phyloP scores from a whole-genome alignment of 2,888 invertebrate species.

The Argynnis bischoffii region DNA sequence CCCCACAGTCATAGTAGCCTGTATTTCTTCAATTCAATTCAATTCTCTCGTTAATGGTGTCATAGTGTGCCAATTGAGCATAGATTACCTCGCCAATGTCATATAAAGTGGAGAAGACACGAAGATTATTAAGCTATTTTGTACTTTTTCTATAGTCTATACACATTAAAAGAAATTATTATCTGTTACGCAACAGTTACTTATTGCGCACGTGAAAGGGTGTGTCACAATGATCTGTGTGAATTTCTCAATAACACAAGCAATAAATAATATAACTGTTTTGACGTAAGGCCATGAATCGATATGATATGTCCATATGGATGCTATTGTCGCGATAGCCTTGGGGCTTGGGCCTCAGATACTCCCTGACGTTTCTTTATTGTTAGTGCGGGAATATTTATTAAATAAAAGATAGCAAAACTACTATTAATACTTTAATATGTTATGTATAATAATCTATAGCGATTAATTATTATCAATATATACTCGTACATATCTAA shows the following conservation, averaged over 20 bases:
- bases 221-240: conserved; percentile 44
- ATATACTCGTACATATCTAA: too few relatives aligned
- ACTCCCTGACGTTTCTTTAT: conserved; percentile 43
- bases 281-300: conserved; percentile 42
- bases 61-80: too few relatives aligned
- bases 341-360: conserved; percentile 36
- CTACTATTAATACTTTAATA: too few relatives aligned
- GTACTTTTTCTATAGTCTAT: background rate
- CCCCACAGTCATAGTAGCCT: too few relatives aligned
- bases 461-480: too few relatives aligned
- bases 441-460: too few relatives aligned
- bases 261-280: conserved; percentile 26
- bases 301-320: conserved; percentile 29
- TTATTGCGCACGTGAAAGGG: conserved; percentile 46
- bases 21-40: too few relatives aligned
- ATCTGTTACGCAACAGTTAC: conserved; percentile 4
- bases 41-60: too few relatives aligned
- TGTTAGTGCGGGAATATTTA: conserved; percentile 8
- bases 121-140: too few relatives aligned
- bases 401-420: background rate
- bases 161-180: background rate
- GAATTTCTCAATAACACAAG: conserved; percentile 21
- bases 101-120: too few relatives aligned
- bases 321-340: conserved; percentile 35
- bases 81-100: too few relatives aligned